Conservation (phyloP, 1,140 invertebrate genomes). For the Eupristina koningsbergeri region DNA sequence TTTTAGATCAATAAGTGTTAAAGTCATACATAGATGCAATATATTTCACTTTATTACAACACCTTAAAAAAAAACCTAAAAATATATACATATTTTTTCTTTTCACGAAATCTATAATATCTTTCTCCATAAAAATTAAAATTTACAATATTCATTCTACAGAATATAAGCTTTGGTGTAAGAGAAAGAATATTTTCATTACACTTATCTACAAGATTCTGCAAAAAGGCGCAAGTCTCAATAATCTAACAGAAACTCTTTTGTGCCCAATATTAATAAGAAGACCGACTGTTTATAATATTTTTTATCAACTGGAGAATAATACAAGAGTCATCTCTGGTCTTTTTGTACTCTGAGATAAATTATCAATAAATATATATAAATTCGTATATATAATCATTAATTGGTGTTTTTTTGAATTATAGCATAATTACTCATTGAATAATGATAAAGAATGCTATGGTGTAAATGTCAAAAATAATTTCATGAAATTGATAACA, state of each 20-base stretch:
- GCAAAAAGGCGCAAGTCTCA: conserved; percentile 34
- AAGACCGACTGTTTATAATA: conserved; percentile 33
- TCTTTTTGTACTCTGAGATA: conserved; percentile 47
- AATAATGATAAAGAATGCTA: conserved; percentile 28
- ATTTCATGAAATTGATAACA: conserved; percentile 15
- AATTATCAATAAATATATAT: conserved; percentile 28
- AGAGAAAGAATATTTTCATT: conserved; percentile 42
- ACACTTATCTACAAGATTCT: conserved; percentile 44
- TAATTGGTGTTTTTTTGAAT: conserved; percentile 41
- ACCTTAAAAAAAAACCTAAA: conserved; percentile 28
- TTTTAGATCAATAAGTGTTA: conserved; percentile 36
- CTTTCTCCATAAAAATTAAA: conserved; percentile 33
- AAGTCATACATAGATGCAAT: conserved; percentile 41
- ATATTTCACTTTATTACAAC: conserved; percentile 54
- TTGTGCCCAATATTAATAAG: conserved; percentile 32
- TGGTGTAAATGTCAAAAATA: conserved; percentile 23
- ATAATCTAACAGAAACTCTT: conserved; percentile 18
- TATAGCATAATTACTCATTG: not conserved
- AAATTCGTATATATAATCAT: conserved; percentile 39
- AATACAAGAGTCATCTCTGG: conserved; percentile 34
- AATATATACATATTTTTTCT: conserved; percentile 48
- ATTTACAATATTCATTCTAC: conserved; percentile 32
- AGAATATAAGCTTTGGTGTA: conserved; percentile 48
- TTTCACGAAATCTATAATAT: conserved; percentile 22
- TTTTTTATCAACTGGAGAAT: conserved; percentile 36